Evolutionary conservation across 53 echinoderm and acorn worm species (phyloP), one percentile per base, ranked within the genome.

Genomic region (Echinarachnius parma): DNA sequence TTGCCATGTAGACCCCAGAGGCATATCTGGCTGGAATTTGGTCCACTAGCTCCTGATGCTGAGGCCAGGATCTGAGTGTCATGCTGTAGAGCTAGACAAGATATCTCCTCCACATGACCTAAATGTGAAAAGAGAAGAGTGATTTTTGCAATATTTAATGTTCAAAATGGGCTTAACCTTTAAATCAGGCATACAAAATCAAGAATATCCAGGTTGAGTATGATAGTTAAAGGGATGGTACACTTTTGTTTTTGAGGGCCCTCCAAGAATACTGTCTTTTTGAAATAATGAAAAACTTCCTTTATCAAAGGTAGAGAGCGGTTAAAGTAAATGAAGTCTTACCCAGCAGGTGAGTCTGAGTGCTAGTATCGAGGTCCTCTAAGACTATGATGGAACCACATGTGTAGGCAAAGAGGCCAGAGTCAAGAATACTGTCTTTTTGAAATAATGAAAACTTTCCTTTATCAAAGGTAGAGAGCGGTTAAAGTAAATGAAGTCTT

Each of bases 61-160:
- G 96, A 95, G 37, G 96, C 96, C 33, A 95, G 55, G 13, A 87
- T 64, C 72, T 95, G 90, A 34, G 82, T 79, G 76, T 95, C 96
- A 61, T 95, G 81, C 77, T 95, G 96, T 15, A 95, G 70, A 20
- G 91, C 84, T 34, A 95, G 71, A 20, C 72, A 78, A 1, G 96
- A 91, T 31, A 95, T 91, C 77, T 95, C 96, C 31, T 91, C 91
- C 18, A 95, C 82, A 23, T 95, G 96, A 34, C 96, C 96, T 95
- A 68, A 1, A 61, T 20, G 20, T 28, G 4, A 14, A 13, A 15
- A 28, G 4, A 60, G 23, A 50, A 23, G 5, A 50, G 50, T 5
- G 20, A 21, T 20, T 50, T 50, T 21, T 50, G 2, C 23, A 23
- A 50, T 10, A 50, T 5, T 50, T 2, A 4, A 5, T 50, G 23